phyloP scores from a whole-genome alignment of 2,888 invertebrate species.

The Cosmorhoe ocellata region DNA sequence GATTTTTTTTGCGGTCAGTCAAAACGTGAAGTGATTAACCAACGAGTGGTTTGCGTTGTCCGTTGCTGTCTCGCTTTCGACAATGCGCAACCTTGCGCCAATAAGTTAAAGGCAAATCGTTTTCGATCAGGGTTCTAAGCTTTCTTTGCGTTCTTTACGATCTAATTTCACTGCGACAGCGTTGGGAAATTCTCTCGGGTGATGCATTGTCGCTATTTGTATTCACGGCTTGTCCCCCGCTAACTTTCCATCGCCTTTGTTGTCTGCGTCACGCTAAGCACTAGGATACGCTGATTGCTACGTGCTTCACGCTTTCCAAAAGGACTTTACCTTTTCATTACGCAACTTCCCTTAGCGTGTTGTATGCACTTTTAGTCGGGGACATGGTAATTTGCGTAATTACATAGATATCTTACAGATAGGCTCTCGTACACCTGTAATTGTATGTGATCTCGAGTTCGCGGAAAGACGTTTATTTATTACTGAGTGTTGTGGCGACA shows the following conservation, averaged over 20 bases:
- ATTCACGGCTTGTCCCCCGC: slow-evolving; percentile 59
- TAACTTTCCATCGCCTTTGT: slow-evolving; percentile 77
- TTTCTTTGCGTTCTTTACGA: slow-evolving; percentile 54
- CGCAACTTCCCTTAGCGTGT: slow-evolving; percentile 21
- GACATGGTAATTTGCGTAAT: slow-evolving; percentile 53
- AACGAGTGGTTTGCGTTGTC: slow-evolving; percentile 55
- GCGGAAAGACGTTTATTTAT: slow-evolving; percentile 66
- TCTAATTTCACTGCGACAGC: slow-evolving; percentile 58
- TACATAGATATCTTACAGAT: slow-evolving; percentile 48
- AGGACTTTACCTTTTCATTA: slow-evolving; percentile 14
- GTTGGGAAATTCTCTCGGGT: slow-evolving; percentile 68
- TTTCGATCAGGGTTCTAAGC: slow-evolving; percentile 39
- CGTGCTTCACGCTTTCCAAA: slow-evolving; percentile 48
- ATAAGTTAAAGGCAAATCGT: slow-evolving; percentile 30
- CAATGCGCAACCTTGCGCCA: slow-evolving; percentile 55
- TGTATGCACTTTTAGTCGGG: slow-evolving; percentile 15
- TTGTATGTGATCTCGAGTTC: slow-evolving; percentile 72
- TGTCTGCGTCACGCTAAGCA: slow-evolving; percentile 43
- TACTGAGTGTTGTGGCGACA: slow-evolving; percentile 49
- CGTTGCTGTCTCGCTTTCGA: slow-evolving; percentile 53
- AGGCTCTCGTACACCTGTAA: slow-evolving; percentile 46
- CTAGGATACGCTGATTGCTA: slow-evolving; percentile 53
- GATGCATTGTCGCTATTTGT: slow-evolving; percentile 75
- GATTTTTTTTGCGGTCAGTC: slow-evolving; percentile 72
- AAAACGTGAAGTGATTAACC: slow-evolving; percentile 67